Evolutionary conservation across 2,888 invertebrate genomes (phyloP).

Genomic region (Troides helena): DNA sequence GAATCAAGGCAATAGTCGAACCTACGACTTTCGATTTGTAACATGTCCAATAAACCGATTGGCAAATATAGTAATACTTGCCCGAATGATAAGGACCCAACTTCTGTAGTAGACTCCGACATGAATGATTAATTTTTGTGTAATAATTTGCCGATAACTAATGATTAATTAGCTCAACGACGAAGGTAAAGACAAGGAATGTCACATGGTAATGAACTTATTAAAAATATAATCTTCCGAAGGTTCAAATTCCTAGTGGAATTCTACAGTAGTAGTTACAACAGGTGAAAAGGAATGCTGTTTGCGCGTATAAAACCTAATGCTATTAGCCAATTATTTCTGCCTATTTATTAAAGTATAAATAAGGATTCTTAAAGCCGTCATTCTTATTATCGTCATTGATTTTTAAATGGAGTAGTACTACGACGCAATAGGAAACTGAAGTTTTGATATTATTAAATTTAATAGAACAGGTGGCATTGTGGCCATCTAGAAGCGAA

Average conservation of each 20-base stretch:
- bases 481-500: too few species aligned
- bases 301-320: background rate
- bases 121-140: background rate
- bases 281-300: background rate
- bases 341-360: background rate
- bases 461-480: too few species aligned
- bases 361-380: background rate
- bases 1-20: background rate
- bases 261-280: background rate
- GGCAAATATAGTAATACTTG: background rate
- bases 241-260: background rate
- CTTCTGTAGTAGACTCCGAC: background rate
- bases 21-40: background rate
- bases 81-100: background rate
- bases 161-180: background rate
- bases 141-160: background rate
- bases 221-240: conserved; percentile 1
- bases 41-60: background rate
- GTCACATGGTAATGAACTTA: background rate
- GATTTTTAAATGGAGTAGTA: background rate
- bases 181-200: background rate
- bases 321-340: background rate
- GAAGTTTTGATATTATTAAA: too few species aligned
- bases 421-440: too few species aligned
- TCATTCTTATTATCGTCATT: background rate